Conservation (phyloP, 2,113 vertebrate genomes). For the Seriola aureovittata region DNA sequence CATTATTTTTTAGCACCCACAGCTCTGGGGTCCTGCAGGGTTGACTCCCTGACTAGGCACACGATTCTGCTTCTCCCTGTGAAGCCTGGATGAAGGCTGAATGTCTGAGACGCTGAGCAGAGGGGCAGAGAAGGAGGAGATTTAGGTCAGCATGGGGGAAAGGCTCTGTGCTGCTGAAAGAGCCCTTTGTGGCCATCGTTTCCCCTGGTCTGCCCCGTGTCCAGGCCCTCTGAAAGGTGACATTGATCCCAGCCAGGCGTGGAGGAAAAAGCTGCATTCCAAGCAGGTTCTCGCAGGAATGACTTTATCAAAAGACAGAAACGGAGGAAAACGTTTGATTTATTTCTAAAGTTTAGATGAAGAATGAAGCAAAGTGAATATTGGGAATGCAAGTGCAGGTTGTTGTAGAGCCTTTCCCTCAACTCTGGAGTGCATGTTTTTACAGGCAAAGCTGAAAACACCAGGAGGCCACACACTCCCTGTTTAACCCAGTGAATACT, state of each 20-base stretch:
- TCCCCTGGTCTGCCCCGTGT: slow-evolving; percentile 51
- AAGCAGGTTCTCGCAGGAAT: slow-evolving; percentile 59
- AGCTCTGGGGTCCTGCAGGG: slow-evolving; percentile 25
- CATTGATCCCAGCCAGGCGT: slow-evolving; percentile 77
- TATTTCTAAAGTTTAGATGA: slow-evolving; percentile 17
- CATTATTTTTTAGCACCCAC: slow-evolving; percentile 41
- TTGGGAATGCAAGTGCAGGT: slow-evolving; percentile 25
- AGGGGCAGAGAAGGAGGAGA: slow-evolving; percentile 31
- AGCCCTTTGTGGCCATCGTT: slow-evolving; percentile 77
- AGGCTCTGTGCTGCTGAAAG: slow-evolving; percentile 75
- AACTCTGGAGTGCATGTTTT: background rate
- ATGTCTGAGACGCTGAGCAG: slow-evolving; percentile 56
- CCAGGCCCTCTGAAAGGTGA: slow-evolving; percentile 80
- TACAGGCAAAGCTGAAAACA: slow-evolving; percentile 28
- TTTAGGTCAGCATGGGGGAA: slow-evolving; percentile 72
- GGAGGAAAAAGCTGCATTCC: slow-evolving; percentile 70
- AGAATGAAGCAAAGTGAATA: background rate
- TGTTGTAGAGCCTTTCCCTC: slow-evolving; percentile 24
- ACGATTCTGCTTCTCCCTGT: slow-evolving; percentile 44
- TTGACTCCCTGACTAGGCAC: slow-evolving; percentile 42
- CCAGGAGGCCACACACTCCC: background rate
- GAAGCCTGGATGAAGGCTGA: slow-evolving; percentile 51
- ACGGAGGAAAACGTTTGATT: slow-evolving; percentile 13
- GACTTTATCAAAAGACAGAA: slow-evolving; percentile 54
- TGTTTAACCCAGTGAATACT: slow-evolving; percentile 20